A percentile compares a stretch with the other conserved stretches of the same genome.
Conservation (phyloP, 1,140 invertebrate genomes). For the Nomia melanderi region DNA sequence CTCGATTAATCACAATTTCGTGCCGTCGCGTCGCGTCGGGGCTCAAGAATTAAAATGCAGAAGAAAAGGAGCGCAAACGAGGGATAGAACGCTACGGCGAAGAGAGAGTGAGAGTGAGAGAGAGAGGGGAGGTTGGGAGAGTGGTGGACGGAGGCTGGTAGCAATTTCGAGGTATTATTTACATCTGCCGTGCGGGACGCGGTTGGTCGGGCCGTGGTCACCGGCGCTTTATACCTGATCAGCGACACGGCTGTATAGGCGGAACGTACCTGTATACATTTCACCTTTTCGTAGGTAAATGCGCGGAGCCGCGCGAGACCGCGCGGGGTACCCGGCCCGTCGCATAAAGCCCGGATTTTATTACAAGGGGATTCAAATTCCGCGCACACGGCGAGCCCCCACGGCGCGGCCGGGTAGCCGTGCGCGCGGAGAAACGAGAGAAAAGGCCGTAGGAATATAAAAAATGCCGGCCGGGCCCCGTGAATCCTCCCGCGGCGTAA, state of each 20-base stretch:
- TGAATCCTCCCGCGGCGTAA: constrained; percentile 60
- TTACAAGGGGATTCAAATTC: constrained; percentile 81
- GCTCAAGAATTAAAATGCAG: neutral
- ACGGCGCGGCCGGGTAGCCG: constrained; percentile 28
- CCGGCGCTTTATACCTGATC: constrained; percentile 58
- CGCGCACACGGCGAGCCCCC: constrained; percentile 67
- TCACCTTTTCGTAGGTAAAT: constrained; percentile 62
- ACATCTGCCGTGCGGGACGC: constrained; percentile 60
- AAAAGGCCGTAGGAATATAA: constrained; percentile 58
- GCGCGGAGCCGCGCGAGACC: constrained; percentile 39
- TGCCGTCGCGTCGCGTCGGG: neutral
- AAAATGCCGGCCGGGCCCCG: constrained; percentile 40
- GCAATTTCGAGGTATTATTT: constrained; percentile 74
- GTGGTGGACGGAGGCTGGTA: constrained; percentile 61
- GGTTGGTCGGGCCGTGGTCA: constrained; percentile 39
- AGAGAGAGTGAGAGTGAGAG: neutral
- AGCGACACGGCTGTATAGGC: constrained; percentile 48
- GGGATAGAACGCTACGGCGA: constrained; percentile 12
- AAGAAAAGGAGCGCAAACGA: neutral
- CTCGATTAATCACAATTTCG: constrained; percentile 3
- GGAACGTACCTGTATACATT: constrained; percentile 60
- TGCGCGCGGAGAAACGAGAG: constrained; percentile 27
- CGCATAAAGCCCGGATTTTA: constrained; percentile 80
- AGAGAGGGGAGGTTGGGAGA: neutral
- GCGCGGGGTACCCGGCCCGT: constrained; percentile 64